Evolutionary conservation across 2,888 invertebrate species (phyloP), one percentile per base, ranked within the genome.

Genomic region (Cerastis leucographa): DNA sequence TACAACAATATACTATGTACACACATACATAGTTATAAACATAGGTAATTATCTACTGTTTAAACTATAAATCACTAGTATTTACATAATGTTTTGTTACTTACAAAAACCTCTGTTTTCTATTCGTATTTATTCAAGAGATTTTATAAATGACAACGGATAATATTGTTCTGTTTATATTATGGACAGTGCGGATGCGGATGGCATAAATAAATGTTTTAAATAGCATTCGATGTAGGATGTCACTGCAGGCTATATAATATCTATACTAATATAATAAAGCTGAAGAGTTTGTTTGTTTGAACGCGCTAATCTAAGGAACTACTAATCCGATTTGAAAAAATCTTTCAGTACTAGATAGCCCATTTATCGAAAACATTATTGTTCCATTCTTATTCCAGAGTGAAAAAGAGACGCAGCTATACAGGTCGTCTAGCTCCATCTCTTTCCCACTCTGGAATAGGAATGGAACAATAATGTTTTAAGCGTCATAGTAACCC

Each of bases 1-100:
- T n/a, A n/a, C n/a, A n/a, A n/a, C n/a, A n/a, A n/a, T n/a, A n/a
- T n/a, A n/a, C n/a, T n/a, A 17, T 46, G 29, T 29, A 56, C 17
- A 1, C 3, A 77, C 22, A 19, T 11, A 42, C 8, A 56, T 35
- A 70, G 9, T n/a, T 51, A 35, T n/a, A 1, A 35, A 17, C 4
- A 49, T 49, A 40, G 19, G 14, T 79, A 49, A 69, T 64, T 51
- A 51, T 69, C 66, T 54, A 76, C 85, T 85, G 82, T 83, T 76
- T 81, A 51, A 76, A 66, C 76, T 49, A 70, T 70, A 72, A 62
- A 84, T 65, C 70, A 54, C 46, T 7, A 25, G 44, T n/a, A 54
- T 81, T 81, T 67, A 54, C 72, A 54, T 67, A 59, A 61, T 61
- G 29, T 29, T 29, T 8, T 56, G 7, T 1, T 12, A 12, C 35